Evolutionary conservation across 92 coral and sea anemone genomes (phyloP), one percentile per base, ranked within the genome.

Genomic region (Virgularia gustaviana): DNA sequence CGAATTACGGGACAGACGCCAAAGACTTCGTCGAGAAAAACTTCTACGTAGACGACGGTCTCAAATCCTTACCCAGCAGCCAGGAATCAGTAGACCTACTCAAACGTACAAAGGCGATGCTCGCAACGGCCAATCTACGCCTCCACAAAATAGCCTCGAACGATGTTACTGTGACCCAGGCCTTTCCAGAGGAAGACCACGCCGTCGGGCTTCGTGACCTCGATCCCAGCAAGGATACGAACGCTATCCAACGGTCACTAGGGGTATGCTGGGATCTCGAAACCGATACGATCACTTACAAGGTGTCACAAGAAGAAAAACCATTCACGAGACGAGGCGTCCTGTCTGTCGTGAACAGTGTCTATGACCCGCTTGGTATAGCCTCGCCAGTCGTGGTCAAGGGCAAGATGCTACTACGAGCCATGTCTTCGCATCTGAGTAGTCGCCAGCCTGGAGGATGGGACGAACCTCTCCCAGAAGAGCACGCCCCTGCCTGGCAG

Each of bases 1-100:
- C 33, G 11, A 63, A 81, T 44, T 63, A 59, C 13, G 79, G 82
- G 0, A 39, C 72, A 4, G 89, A 80, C 15, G 79, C 77, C 5
- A 58, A 70, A 49, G 70, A 36, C 22, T 75, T 84, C 22, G 85
- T n/a, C n/a, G n/a, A n/a, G n/a, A n/a, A n/a, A n/a, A n/a, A n/a
- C n/a, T n/a, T n/a, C n/a, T n/a, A n/a, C n/a, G n/a, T n/a, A n/a
- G n/a, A n/a, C n/a, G n/a, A n/a, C n/a, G n/a, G n/a, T n/a, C n/a
- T n/a, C n/a, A n/a, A n/a, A n/a, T n/a, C n/a, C n/a, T n/a, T n/a
- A n/a, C n/a, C n/a, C n/a, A n/a, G n/a, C n/a, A n/a, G n/a, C n/a
- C n/a, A n/a, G n/a, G 62, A 55, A 55, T 19, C 62, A 9, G 25
- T 20, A 11, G 62, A 55, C 9, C 23, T 55, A 30, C 62, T 55